These are phyloP conservation scores for Lasius platythorax DNA, from an alignment of 2,888 invertebrate species.

Conservation along the genomic window DNA sequence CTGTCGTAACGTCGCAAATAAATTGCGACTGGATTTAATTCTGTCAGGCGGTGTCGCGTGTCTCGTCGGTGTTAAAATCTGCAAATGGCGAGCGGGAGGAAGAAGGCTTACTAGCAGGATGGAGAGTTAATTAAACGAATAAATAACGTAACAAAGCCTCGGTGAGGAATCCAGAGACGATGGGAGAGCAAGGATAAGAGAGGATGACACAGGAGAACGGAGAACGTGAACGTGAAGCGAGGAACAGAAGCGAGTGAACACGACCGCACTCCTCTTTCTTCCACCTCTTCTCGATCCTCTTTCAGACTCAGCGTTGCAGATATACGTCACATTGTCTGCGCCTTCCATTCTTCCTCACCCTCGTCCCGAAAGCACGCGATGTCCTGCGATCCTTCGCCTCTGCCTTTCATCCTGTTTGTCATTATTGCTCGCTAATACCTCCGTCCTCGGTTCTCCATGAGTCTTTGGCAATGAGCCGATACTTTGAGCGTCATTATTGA, in stretches of 20 bases:
- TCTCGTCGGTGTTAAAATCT: constrained; percentile 78
- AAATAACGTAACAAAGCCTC: constrained; percentile 83
- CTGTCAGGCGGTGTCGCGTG: constrained; percentile 76
- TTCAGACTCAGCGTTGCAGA: constrained; percentile 68
- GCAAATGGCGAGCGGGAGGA: constrained; percentile 58
- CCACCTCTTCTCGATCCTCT: constrained; percentile 67
- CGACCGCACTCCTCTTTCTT: constrained; percentile 50
- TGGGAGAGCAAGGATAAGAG: constrained; percentile 13
- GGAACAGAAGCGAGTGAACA: constrained; percentile 39
- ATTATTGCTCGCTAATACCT: constrained; percentile 59
- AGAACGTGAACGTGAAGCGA: constrained; percentile 46
- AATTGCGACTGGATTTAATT: constrained; percentile 74
- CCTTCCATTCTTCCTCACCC: constrained; percentile 62
- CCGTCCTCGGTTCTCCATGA: constrained; percentile 14
- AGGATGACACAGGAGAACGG: constrained; percentile 48
- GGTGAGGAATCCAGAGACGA: constrained; percentile 53
- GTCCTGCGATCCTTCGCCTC: constrained; percentile 58
- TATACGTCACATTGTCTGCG: constrained; percentile 56
- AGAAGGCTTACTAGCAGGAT: constrained; percentile 80
- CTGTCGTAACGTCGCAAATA: constrained; percentile 48
- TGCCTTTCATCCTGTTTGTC: constrained; percentile 63
- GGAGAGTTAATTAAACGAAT: constrained; percentile 85
- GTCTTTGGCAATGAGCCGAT: constrained; percentile 48
- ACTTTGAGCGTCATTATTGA: constrained; percentile 47
- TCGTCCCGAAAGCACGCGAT: constrained; percentile 58